Conservation (phyloP, 2,797 vertebrate species). For the Ataeniobius toweri region DNA sequence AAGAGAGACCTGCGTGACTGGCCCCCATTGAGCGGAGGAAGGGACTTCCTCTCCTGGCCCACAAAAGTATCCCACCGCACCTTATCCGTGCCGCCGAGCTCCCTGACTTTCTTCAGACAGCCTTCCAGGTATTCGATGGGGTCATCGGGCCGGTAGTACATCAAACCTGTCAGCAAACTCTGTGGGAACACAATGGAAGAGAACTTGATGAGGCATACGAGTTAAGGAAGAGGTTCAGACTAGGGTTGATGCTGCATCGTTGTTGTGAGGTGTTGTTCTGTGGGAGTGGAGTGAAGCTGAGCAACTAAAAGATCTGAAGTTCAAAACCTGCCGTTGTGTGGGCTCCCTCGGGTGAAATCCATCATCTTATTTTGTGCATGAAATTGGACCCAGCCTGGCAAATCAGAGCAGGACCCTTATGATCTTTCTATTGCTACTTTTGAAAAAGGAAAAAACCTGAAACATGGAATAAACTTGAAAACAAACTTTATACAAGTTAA, state of each 20-base stretch:
- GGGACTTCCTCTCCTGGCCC: conserved; percentile 93
- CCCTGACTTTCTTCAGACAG: conserved; percentile 93
- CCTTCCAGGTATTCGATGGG: conserved; percentile 95
- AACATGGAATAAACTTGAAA: conserved; percentile 38
- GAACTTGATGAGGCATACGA: not conserved
- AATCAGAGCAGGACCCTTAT: conserved; percentile 19
- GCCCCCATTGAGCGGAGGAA: conserved; percentile 94
- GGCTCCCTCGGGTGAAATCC: conserved; percentile 22
- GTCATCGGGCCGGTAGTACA: conserved; percentile 96
- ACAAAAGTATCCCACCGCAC: conserved; percentile 98
- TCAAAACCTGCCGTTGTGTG: conserved; percentile 30
- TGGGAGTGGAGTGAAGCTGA: not conserved
- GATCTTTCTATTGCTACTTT: conserved; percentile 21
- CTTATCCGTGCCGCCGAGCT: conserved; percentile 92
- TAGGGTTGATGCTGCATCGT: conserved; percentile 2
- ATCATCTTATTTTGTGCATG: conserved; percentile 40
- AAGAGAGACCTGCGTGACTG: conserved; percentile 93
- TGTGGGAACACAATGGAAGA: conserved; percentile 58
- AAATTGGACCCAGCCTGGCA: conserved; percentile 29
- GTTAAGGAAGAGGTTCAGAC: conserved; percentile 3
- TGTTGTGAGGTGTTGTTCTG: conserved; percentile 21
- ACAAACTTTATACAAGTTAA: conserved; percentile 35
- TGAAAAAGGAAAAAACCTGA: not conserved
- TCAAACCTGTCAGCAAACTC: conserved; percentile 97
- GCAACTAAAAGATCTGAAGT: conserved; percentile 29